Base-by-base conservation (phyloP, 2,888 invertebrate species). In the Cataglyphis rosenhaueri region DNA sequence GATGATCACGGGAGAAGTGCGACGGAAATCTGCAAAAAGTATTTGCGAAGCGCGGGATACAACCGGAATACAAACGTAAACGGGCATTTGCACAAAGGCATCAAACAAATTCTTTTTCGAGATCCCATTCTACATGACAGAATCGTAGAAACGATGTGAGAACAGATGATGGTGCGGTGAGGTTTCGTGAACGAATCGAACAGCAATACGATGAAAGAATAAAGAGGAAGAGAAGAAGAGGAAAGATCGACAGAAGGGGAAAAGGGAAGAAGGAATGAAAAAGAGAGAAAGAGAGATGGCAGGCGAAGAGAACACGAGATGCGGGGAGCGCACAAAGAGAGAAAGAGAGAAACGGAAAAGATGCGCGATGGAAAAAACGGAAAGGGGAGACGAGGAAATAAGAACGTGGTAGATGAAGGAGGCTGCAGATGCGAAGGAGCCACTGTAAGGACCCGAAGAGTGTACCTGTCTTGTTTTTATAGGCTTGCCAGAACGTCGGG, bases 381-480 rank as follows among this genome's bases (percentile, higher is more conserved):
- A 79, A 83, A 83, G 70, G 83, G 81, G 85, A 75, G 86, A 91
- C 84, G 85, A 91, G 89, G 91, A 90, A 86, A 85, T 87, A 87
- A 86, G 89, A 90, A 89, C 88, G 84, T 82, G 86, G 85, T 89
- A 91, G 91, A 92, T 89, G 91, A 91, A 92, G 92, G 92, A 92
- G 92, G 92, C 91, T 90, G 90, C 91, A 89, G 92, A 93, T 92
- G 93, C 92, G 90, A 92, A 93, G 91, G 93, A 94, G 94, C 94
- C 94, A 94, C 94, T 92, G 94, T 92, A 93, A 93, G 93, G 93
- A 93, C 91, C 92, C 92, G 89, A 92, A 92, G 93, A 94, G 94
- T 94, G 94, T 94, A 94, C 93, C 94, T 93, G 94, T 94, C 94
- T 94, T 94, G 94, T 94, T 94, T 94, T 94, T 94, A 93, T 94